These are phyloP conservation scores for Hemibagrus guttatus DNA, from an alignment of 2,797 vertebrate genomes.

Conservation along the genomic window DNA sequence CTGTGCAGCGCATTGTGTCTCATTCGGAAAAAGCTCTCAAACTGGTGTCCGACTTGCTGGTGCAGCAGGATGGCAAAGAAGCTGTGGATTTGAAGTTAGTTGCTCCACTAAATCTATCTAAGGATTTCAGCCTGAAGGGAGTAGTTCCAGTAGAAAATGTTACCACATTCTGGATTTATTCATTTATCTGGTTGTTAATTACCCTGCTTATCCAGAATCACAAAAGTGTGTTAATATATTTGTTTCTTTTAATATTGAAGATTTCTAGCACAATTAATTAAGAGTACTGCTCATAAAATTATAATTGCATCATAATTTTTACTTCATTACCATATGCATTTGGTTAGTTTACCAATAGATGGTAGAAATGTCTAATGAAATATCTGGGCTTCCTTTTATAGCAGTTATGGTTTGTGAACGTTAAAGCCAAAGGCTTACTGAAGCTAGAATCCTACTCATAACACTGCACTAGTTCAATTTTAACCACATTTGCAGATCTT, in stretches of 20 bases:
- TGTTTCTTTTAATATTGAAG: not conserved
- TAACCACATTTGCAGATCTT: too few species aligned
- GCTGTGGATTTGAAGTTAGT: constrained; percentile 47
- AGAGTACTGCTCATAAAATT: too few species aligned
- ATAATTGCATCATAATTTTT: too few species aligned
- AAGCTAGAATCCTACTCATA: not conserved
- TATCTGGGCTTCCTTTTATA: too few species aligned
- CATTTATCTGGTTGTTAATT: too few species aligned
- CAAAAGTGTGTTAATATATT: too few species aligned
- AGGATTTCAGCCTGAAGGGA: not conserved
- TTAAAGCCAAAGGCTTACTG: not conserved
- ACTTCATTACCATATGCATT: not conserved
- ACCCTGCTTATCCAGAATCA: not conserved
- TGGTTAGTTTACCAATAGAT: not conserved
- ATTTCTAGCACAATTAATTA: not conserved
- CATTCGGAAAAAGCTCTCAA: constrained; percentile 81
- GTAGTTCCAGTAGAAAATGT: not conserved
- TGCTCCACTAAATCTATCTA: not conserved
- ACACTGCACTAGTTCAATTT: too few species aligned
- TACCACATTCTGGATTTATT: not conserved
- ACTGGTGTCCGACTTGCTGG: constrained; percentile 81
- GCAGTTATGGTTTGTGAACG: not conserved
- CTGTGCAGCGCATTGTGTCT: constrained; percentile 81
- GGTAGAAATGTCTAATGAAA: not conserved
- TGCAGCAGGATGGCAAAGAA: constrained; percentile 65